A percentile compares a stretch with the other conserved stretches of the same genome.
These are phyloP conservation scores for Campoplex capitator DNA, from an alignment of 2,888 invertebrate species.

Conservation along the genomic window DNA sequence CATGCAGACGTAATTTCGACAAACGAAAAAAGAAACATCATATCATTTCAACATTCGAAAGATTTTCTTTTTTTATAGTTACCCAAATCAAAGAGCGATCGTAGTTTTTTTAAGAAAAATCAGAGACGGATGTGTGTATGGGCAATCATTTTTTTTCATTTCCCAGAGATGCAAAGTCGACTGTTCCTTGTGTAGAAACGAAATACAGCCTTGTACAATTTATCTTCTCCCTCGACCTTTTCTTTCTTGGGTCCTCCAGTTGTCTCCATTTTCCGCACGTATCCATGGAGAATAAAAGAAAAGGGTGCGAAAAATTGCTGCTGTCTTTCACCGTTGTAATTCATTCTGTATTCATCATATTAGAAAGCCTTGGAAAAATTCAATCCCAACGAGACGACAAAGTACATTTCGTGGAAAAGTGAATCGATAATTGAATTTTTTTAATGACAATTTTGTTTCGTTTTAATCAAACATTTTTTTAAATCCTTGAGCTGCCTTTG, in stretches of 20 bases:
- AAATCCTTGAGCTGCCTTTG: no score
- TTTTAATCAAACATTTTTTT: no score
- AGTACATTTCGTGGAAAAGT: neutral
- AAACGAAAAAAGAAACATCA: neutral
- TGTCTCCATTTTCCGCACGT: neutral
- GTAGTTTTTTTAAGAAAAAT: neutral
- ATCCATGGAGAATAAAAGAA: slow-evolving; percentile 4
- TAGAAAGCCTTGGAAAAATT: neutral
- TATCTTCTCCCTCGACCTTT: slow-evolving; percentile 16
- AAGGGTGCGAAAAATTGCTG: slow-evolving; percentile 7
- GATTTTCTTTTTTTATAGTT: neutral
- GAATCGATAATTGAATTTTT: no score
- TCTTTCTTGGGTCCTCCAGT: neutral
- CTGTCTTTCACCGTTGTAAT: neutral
- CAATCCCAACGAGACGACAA: neutral
- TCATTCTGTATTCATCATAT: neutral
- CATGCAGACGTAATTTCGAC: slow-evolving; percentile 24
- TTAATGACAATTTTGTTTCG: no score
- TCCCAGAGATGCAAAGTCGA: neutral
- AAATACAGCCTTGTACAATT: slow-evolving; percentile 1
- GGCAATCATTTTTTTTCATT: neutral
- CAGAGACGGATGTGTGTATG: neutral
- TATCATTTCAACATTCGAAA: slow-evolving; percentile 6
- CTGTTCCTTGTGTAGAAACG: neutral
- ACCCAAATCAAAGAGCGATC: neutral